Conservation (phyloP, 2,113 vertebrate species). For the Otocyon megalotis region DNA sequence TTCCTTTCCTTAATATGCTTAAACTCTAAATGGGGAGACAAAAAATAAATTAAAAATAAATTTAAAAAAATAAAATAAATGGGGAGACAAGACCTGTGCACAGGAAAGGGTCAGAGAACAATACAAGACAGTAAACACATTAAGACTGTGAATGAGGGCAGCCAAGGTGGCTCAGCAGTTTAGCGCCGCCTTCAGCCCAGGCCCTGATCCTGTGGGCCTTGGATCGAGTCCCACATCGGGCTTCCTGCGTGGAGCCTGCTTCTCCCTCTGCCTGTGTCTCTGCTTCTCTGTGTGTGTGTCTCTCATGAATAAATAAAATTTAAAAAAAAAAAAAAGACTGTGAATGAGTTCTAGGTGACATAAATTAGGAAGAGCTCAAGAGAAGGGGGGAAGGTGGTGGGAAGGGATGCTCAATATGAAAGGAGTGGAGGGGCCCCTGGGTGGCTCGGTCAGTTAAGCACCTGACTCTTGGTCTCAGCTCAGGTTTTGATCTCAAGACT, state of each 20-base stretch:
- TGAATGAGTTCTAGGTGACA: slow-evolving; percentile 26
- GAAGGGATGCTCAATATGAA: not conserved
- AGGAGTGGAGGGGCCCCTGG: not conserved
- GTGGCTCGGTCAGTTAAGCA: not conserved
- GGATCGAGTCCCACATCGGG: no score
- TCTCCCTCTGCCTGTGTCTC: no score
- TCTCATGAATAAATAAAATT: no score
- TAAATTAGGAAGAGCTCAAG: not conserved
- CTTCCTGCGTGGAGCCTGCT: no score
- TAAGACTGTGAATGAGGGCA: not conserved
- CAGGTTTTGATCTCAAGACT: not conserved
- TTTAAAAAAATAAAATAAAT: not conserved
- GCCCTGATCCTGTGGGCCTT: no score
- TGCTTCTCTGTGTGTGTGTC: no score
- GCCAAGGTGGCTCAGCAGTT: no score
- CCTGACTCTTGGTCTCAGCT: not conserved
- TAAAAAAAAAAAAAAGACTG: not conserved
- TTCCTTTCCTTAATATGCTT: slow-evolving; percentile 44
- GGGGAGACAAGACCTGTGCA: not conserved
- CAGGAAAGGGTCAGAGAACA: slow-evolving; percentile 36
- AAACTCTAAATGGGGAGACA: not conserved
- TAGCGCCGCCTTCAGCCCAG: no score
- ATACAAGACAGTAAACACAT: slow-evolving; percentile 31
- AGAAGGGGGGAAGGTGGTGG: not conserved
- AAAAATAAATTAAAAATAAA: not conserved